These are phyloP conservation scores for Gobiocypris rarus DNA, from an alignment of 2,113 vertebrate genomes.

Conservation along the genomic window DNA sequence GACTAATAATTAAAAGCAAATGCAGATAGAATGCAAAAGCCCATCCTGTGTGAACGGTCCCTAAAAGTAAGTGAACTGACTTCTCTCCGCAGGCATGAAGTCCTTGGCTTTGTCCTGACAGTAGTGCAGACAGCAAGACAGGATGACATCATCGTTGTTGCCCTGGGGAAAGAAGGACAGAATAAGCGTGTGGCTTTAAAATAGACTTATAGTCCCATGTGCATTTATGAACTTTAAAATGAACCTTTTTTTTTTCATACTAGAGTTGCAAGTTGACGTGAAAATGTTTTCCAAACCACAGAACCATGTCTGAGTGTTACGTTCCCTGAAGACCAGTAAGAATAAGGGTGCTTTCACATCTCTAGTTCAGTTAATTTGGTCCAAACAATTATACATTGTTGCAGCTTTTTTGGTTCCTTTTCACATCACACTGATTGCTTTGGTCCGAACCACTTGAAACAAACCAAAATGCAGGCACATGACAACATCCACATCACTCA, in stretches of 20 bases:
- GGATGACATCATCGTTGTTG: slow-evolving; percentile 90
- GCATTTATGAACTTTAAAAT: background rate
- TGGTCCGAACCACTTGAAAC: no score
- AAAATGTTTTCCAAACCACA: background rate
- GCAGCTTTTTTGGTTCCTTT: no score
- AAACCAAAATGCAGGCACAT: no score
- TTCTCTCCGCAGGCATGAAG: slow-evolving; percentile 86
- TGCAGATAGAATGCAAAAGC: background rate
- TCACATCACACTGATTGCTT: no score
- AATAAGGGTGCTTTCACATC: no score
- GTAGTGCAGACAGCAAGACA: slow-evolving; percentile 83
- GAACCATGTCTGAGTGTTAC: background rate
- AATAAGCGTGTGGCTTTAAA: background rate
- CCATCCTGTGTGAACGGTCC: no score
- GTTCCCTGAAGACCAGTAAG: background rate
- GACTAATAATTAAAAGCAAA: background rate
- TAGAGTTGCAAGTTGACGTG: background rate
- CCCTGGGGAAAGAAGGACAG: slow-evolving; percentile 78
- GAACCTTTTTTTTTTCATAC: background rate
- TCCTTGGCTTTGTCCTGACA: slow-evolving; percentile 98
- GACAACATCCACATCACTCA: no score
- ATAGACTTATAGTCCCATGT: background rate
- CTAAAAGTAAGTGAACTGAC: background rate
- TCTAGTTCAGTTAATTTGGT: no score
- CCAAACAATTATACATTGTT: no score